Evolutionary conservation across 2,113 vertebrate species (phyloP).

Genomic region (Seriola aureovittata): DNA sequence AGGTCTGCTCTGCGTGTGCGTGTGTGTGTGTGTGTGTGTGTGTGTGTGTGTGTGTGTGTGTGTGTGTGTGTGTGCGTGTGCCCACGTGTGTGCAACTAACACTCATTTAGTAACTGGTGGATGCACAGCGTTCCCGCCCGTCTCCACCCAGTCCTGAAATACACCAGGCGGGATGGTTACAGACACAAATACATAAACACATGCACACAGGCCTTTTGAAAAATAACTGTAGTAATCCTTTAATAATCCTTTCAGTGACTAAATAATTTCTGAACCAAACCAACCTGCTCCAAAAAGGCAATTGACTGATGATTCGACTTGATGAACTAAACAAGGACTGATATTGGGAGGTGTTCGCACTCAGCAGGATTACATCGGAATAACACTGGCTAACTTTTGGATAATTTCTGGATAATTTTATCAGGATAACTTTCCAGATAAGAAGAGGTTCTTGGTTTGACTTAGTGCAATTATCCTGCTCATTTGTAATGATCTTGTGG

Average conservation of each 20-base stretch:
- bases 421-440: not conserved
- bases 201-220: conserved; percentile 45
- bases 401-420: not conserved
- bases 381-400: not conserved
- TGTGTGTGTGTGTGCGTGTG: conserved; percentile 20
- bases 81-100: not conserved
- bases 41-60: conserved; percentile 5
- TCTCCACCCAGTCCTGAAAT: conserved; percentile 79
- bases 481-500: not conserved
- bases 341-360: not conserved
- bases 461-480: not conserved
- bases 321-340: not conserved
- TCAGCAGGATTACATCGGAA: not conserved
- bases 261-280: conserved; percentile 25
- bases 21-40: conserved; percentile 13
- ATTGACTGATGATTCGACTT: conserved; percentile 2
- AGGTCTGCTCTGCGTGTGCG: conserved; percentile 34
- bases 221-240: conserved; percentile 52
- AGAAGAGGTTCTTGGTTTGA: not conserved
- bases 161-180: conserved; percentile 49
- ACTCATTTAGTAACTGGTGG: conserved; percentile 55
- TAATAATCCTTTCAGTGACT: conserved; percentile 31
- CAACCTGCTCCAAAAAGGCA: not conserved
- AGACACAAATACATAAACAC: conserved; percentile 42
- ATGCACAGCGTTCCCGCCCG: conserved; percentile 65